Base-by-base conservation (phyloP, 1,140 invertebrate species). In the Neodiprion fabricii region DNA sequence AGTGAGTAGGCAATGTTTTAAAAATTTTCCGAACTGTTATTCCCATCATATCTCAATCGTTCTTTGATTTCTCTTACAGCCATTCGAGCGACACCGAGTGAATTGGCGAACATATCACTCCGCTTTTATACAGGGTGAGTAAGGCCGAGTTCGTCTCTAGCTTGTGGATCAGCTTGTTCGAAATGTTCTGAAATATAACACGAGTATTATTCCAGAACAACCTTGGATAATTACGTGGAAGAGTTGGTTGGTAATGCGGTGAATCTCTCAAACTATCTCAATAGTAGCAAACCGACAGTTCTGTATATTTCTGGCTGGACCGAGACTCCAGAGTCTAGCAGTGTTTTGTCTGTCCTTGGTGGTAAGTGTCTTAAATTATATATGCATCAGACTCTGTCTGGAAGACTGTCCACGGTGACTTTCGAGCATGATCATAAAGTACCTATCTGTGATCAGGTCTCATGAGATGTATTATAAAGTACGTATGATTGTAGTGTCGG, bases 191-290 rank as follows among this genome's bases (percentile, higher is more conserved):
- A 5, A 40, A 40, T 40, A 5, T 40, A 40, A 40, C 28, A 40
- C 28, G 28, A 40, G 28, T 40, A 40, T 40, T 40, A 5, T 40
- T 74, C 48, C 81, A 79, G 9, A 53, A 48, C 7, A 77, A 67
- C 7, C 47, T 77, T 0, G 40, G 78, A 9, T 61, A 71, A 11
- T 83, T 40, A 40, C 28, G 28, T 3, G 2, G 28, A 40, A 40
- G 28, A 40, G 28, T 40, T 40, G 28, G 28, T 40, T 40, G 28
- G 21, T 66, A 73, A 73, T 73, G 28, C 71, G 28, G 61, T 21
- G 14, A 53, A 50, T 48, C 5, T 48, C 7, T n/a, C 0, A 47
- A 9, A 71, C n/a, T 12, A 71, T 48, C 66, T 67, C 67, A 28
- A 21, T 7, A 75, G 7, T 2, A 48, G 53, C 49, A 72, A 40